Percentiles rank a stretch among this genome's conserved stretches.
phyloP scores from a whole-genome alignment of 1,140 invertebrate species.

The Drosophila simulans region DNA sequence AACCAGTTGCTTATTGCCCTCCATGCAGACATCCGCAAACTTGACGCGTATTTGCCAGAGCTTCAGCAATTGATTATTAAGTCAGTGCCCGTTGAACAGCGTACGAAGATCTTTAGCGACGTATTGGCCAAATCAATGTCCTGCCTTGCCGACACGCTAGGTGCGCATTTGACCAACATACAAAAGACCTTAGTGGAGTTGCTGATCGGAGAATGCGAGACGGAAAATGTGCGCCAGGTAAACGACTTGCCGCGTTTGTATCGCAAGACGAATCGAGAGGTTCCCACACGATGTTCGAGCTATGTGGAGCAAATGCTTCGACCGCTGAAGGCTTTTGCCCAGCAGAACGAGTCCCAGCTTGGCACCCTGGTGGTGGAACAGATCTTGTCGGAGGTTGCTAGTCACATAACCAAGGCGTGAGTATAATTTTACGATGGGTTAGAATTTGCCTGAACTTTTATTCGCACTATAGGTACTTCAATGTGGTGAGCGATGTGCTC shows the following conservation, averaged over 20 bases:
- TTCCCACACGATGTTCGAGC: slow-evolving; percentile 90
- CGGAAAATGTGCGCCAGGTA: slow-evolving; percentile 86
- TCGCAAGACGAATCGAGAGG: slow-evolving; percentile 95
- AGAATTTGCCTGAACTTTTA: background rate
- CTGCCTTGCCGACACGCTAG: slow-evolving; percentile 45
- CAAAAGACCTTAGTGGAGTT: slow-evolving; percentile 62
- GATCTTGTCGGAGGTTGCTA: slow-evolving; percentile 87
- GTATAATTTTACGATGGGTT: slow-evolving; percentile 60
- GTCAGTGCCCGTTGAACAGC: slow-evolving; percentile 41
- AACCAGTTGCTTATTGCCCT: slow-evolving; percentile 65
- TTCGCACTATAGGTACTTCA: slow-evolving; percentile 89
- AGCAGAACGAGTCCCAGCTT: slow-evolving; percentile 86
- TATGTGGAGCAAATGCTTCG: slow-evolving; percentile 91
- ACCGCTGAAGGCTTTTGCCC: slow-evolving; percentile 87
- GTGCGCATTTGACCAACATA: slow-evolving; percentile 46
- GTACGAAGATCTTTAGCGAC: slow-evolving; percentile 48
- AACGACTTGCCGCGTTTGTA: slow-evolving; percentile 96
- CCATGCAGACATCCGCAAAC: slow-evolving; percentile 64
- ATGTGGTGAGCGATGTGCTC: slow-evolving; percentile 93
- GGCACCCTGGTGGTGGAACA: slow-evolving; percentile 85
- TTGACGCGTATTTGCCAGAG: slow-evolving; percentile 55
- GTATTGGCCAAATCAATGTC: slow-evolving; percentile 61
- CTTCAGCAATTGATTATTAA: slow-evolving; percentile 50
- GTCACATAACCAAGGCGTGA: slow-evolving; percentile 89
- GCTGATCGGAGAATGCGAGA: slow-evolving; percentile 69